Evolutionary conservation across 2,113 vertebrate genomes (phyloP).

Genomic region (Cynoglossus semilaevis): DNA sequence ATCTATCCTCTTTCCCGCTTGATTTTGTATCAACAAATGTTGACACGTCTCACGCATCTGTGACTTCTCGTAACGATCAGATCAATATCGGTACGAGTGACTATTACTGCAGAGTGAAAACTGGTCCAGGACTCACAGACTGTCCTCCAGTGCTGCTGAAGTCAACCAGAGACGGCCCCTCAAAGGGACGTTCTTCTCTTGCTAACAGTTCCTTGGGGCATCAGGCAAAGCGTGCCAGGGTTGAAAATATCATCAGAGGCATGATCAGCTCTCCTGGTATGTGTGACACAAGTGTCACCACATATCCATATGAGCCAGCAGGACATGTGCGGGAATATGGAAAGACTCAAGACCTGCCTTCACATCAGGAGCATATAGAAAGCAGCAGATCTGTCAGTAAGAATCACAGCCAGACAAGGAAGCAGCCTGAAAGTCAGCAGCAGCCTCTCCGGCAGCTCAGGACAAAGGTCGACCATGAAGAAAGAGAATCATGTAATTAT

Average conservation of each 20-base stretch:
- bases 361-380: conserved; percentile 55
- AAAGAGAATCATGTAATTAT: conserved; percentile 25
- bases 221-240: conserved; percentile 86
- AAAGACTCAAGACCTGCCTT: conserved; percentile 70
- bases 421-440: conserved; percentile 76
- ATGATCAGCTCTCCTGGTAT: conserved; percentile 74
- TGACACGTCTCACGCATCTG: conserved; percentile 58
- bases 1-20: conserved; percentile 48
- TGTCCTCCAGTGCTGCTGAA: conserved; percentile 37
- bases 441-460: conserved; percentile 77
- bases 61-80: conserved; percentile 56
- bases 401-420: conserved; percentile 35
- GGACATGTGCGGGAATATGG: conserved; percentile 57
- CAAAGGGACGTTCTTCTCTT: conserved; percentile 18
- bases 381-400: background rate
- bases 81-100: conserved; percentile 51
- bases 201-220: conserved; percentile 44
- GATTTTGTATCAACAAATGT: conserved; percentile 46
- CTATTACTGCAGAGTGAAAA: conserved; percentile 54
- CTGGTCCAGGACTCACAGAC: conserved; percentile 40
- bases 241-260: conserved; percentile 87
- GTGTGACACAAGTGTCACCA: background rate
- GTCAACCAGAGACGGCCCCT: conserved; percentile 41
- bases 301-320: conserved; percentile 11
- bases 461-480: conserved; percentile 70